Base-by-base conservation (phyloP, 2,113 vertebrate genomes). In the Microtus montanus region DNA sequence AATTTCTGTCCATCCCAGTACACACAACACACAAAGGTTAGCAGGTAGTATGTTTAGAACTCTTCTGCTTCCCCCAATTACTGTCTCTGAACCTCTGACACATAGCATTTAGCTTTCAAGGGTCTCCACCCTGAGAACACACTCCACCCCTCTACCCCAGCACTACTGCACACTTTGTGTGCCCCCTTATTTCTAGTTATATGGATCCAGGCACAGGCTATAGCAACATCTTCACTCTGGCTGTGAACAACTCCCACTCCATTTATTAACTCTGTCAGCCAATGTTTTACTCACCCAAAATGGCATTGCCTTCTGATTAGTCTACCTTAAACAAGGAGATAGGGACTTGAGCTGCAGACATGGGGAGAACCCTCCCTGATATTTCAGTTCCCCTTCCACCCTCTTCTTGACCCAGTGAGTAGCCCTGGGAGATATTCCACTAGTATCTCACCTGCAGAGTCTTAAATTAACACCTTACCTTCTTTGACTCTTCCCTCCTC, bases 281-380 rank as follows among this genome's bases (percentile, higher is more conserved):
- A 82, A 77, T 30, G 80, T 77, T 93, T 66, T 49, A 91, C 38
- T 90, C n/a, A 82, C 11, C 10, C 71, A 77, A 86, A 52, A 92
- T 64, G 19, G 64, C 14, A 33, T 33, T 68, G 61, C 87, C 30
- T 85, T 78, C 44, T 33, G 20, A 68, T 22, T 70, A 15, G 1
- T 49, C 84, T 52, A 70, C 30, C 44, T 68, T 70, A 70, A 7
- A 70, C 64, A 9, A 86, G 44, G 33, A 33, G 75, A 47, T 63
- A 15, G 20, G 61, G 64, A 64, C 28, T 20, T 71, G 68, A 14
- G 44, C 1, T 26, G 58, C 41, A 70, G 3, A 83, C 11, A 54
- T 64, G 15, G 38, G 70, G 92, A 66, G 68, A 78, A 58, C 35
- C 49, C 73, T 17, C 52, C 54, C 41, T 89, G 86, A 26, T 52